phyloP scores from a whole-genome alignment of 2,113 vertebrate genomes.

The Sylvicapra grimmia region DNA sequence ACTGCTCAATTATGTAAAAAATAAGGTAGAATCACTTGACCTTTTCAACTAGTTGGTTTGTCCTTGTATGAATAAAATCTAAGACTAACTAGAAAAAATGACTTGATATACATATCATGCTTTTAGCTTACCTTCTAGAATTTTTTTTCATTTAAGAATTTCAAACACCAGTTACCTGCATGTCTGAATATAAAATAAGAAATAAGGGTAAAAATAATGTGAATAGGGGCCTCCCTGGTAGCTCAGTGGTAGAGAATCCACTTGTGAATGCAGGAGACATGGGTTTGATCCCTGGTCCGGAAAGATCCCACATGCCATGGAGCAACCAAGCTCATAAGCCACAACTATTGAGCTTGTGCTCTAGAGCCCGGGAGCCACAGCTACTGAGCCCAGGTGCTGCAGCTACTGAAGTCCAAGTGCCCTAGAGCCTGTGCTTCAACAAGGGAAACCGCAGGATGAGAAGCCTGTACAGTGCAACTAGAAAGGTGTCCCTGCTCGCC shows the following conservation, averaged over 20 bases:
- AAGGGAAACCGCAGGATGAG: not conserved
- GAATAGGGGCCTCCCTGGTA: not conserved
- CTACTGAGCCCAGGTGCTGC: not conserved
- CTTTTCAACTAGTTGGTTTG: conserved; percentile 12
- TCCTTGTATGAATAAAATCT: conserved; percentile 23
- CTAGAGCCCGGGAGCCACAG: not conserved
- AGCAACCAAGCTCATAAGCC: not conserved
- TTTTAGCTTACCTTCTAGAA: conserved; percentile 30
- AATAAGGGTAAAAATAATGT: not conserved
- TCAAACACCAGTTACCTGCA: not conserved
- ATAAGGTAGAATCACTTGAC: not conserved
- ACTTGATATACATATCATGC: not conserved
- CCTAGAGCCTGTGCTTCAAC: not conserved
- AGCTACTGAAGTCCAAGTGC: not conserved
- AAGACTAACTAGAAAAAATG: conserved; percentile 6
- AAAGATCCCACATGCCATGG: not conserved
- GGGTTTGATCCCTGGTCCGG: not conserved
- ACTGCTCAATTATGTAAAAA: not conserved
- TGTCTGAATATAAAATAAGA: conserved; percentile 29
- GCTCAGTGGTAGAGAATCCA: not conserved
- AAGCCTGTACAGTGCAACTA: not conserved
- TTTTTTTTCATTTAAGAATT: conserved; percentile 12
- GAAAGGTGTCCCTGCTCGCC: not conserved
- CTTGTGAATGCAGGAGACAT: not conserved
- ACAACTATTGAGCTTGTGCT: not conserved